Conservation (phyloP, 2,888 invertebrate genomes). For the Diaphora mendica region DNA sequence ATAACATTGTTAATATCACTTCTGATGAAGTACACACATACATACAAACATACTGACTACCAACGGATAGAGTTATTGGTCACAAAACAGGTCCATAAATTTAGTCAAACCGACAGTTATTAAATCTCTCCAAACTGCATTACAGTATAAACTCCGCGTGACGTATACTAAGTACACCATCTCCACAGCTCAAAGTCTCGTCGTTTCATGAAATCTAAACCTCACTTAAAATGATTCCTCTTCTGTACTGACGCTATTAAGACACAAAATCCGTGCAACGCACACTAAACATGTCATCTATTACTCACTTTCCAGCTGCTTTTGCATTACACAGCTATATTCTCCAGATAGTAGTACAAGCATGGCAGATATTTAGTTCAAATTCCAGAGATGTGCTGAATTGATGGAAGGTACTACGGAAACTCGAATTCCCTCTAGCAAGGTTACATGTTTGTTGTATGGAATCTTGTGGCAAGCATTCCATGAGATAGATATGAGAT, state of each 20-base stretch:
- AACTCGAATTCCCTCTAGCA: neutral
- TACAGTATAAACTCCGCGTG: neutral
- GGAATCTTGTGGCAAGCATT: neutral
- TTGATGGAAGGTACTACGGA: neutral
- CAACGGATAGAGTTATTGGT: no score
- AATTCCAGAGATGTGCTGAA: neutral
- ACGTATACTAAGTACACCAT: neutral
- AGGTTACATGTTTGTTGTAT: neutral
- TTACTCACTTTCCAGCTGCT: constrained; percentile 16
- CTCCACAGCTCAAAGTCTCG: neutral
- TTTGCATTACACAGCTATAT: neutral
- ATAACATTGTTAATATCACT: no score
- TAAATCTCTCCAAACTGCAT: neutral
- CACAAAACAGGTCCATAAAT: no score
- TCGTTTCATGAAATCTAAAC: constrained; percentile 3
- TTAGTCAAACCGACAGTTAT: no score
- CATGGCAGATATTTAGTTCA: neutral
- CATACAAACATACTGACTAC: no score
- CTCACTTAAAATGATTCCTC: constrained; percentile 10
- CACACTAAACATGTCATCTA: constrained; percentile 36
- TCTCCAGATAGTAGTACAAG: neutral
- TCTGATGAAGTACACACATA: no score
- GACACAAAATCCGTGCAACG: constrained; percentile 22
- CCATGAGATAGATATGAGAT: neutral
- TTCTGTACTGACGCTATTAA: constrained; percentile 4